A percentile compares a stretch with the other conserved stretches of the same genome.
phyloP scores from a whole-genome alignment of 2,113 vertebrate genomes.

The Burhinus oedicnemus region DNA sequence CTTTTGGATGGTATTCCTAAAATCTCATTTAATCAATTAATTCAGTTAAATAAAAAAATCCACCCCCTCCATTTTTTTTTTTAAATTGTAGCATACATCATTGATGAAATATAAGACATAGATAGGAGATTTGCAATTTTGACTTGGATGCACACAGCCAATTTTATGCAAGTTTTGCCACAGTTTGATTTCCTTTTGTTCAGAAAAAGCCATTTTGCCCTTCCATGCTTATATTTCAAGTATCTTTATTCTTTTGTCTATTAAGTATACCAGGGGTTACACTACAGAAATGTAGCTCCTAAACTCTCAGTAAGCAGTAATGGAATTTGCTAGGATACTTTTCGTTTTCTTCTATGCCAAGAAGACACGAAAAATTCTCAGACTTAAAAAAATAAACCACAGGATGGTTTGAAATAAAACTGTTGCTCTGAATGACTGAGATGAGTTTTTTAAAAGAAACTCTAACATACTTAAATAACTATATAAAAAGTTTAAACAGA shows the following conservation, averaged over 20 bases:
- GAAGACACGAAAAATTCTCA: background rate
- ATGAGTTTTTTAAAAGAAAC: background rate
- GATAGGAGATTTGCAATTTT: background rate
- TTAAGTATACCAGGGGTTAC: background rate
- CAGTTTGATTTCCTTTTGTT: background rate
- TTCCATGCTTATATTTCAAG: background rate
- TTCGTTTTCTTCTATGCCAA: background rate
- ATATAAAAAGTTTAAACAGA: background rate
- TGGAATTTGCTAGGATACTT: background rate
- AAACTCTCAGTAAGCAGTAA: background rate
- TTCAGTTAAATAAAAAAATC: background rate
- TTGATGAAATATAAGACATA: background rate
- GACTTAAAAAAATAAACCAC: background rate
- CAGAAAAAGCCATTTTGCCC: background rate
- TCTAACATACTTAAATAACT: background rate
- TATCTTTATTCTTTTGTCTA: background rate
- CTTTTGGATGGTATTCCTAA: background rate
- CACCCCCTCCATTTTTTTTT: accelerated
- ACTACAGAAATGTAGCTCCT: background rate
- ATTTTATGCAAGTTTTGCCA: background rate
- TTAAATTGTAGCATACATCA: background rate
- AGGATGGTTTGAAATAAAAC: background rate
- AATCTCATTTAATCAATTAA: background rate
- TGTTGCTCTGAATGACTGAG: background rate
- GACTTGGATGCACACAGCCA: background rate